These are phyloP conservation scores for Acromyrmex echinatior DNA, from an alignment of 1,140 invertebrate genomes.

Conservation along the genomic window DNA sequence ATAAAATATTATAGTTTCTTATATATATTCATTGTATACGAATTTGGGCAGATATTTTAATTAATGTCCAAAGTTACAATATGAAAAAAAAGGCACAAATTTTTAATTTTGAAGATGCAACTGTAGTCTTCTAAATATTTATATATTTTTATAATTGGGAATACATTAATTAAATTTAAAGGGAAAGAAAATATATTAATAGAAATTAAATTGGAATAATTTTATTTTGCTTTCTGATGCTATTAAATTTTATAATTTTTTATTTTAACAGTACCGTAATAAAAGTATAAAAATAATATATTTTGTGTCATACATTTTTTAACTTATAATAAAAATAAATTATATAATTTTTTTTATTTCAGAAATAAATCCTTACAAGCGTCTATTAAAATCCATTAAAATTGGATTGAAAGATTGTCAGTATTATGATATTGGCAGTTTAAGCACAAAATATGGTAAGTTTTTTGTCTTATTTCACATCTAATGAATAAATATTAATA, in stretches of 20 bases:
- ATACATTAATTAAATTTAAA: slow-evolving; percentile 16
- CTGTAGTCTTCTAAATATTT: background rate
- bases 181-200: background rate
- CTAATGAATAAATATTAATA: background rate
- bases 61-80: background rate
- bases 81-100: background rate
- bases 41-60: background rate
- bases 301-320: background rate
- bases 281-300: background rate
- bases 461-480: slow-evolving; percentile 27
- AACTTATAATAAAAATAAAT: slow-evolving; percentile 8
- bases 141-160: background rate
- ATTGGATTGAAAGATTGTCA: slow-evolving; percentile 90
- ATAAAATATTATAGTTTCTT: background rate
- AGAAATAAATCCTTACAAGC: slow-evolving; percentile 91
- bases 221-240: background rate
- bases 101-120: slow-evolving; percentile 9
- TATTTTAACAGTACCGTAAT: background rate
- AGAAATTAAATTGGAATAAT: background rate
- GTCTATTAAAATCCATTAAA: slow-evolving; percentile 89
- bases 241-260: slow-evolving; percentile 1
- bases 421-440: slow-evolving; percentile 91
- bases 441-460: slow-evolving; percentile 93
- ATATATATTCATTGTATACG: background rate
- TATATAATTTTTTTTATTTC: slow-evolving; percentile 75